phyloP scores from a whole-genome alignment of 2,888 invertebrate genomes.

The Nomada flava region DNA sequence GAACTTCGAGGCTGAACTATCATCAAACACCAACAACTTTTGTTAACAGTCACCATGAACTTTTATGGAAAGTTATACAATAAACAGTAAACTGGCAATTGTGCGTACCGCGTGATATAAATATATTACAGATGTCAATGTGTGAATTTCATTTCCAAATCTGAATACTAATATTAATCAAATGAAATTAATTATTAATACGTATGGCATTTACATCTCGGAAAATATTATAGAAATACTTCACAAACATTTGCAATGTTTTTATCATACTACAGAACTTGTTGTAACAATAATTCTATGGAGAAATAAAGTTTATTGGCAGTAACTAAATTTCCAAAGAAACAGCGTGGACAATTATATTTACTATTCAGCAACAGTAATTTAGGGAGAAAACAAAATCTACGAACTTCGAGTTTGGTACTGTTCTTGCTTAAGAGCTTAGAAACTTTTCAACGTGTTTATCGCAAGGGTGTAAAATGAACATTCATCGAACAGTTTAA shows the following conservation, averaged over 20 bases:
- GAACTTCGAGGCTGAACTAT: constrained; percentile 20
- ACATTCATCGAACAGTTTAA: constrained; percentile 5
- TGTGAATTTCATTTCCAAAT: neutral
- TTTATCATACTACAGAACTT: neutral
- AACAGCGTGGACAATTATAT: neutral
- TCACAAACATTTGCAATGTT: neutral
- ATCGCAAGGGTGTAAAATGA: constrained; percentile 7
- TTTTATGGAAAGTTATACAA: constrained; percentile 29
- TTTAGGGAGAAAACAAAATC: neutral
- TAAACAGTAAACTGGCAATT: constrained; percentile 43
- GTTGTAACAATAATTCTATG: neutral
- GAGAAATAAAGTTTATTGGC: neutral
- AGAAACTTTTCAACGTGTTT: neutral
- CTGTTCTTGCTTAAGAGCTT: constrained; percentile 13
- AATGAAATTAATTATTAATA: neutral
- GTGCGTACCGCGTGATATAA: constrained; percentile 44
- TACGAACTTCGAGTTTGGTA: neutral
- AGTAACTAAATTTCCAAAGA: neutral
- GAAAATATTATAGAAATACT: neutral
- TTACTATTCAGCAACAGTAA: constrained; percentile 9
- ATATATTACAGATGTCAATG: constrained; percentile 7
- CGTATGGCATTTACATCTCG: neutral
- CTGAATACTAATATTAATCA: neutral
- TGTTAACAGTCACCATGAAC: constrained; percentile 40
- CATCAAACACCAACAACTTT: constrained; percentile 46